phyloP scores from a whole-genome alignment of 2,113 vertebrate species.

The Pomatorhinus ruficollis region DNA sequence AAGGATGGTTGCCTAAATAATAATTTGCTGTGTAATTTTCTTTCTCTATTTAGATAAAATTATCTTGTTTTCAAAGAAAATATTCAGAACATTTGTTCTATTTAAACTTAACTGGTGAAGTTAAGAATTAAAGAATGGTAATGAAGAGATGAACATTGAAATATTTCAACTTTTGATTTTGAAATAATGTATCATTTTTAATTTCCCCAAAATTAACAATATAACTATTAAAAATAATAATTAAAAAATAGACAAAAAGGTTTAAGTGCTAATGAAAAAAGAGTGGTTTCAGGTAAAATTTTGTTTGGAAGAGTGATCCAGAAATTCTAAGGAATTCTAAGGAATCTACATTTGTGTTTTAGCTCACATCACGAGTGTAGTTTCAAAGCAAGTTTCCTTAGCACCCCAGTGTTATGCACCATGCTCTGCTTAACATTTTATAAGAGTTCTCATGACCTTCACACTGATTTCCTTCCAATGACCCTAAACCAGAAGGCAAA shows the following conservation, averaged over 20 bases:
- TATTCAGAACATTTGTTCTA: not conserved
- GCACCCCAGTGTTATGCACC: not conserved
- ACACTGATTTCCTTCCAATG: not conserved
- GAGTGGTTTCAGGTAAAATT: not conserved
- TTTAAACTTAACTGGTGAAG: not conserved
- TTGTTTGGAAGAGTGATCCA: not conserved
- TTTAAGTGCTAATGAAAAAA: not conserved
- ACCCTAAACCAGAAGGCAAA: not conserved
- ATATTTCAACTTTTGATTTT: not conserved
- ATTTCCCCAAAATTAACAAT: not conserved
- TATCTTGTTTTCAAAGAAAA: not conserved
- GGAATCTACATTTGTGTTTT: not conserved
- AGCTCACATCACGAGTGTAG: not conserved
- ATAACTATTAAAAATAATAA: not conserved
- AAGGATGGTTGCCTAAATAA: not conserved
- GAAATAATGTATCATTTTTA: not conserved
- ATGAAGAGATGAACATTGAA: not conserved
- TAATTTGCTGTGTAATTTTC: not conserved
- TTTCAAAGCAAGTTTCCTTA: not conserved
- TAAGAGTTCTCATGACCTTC: rapidly evolving
- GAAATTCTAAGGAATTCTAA: not conserved
- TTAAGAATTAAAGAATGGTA: not conserved
- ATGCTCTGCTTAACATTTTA: not conserved
- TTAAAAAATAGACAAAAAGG: rapidly evolving
- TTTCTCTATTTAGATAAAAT: not conserved